Evolutionary conservation across 2,797 vertebrate genomes (phyloP), one percentile per base, ranked within the genome.

Genomic region (Leptodactylus fallax): DNA sequence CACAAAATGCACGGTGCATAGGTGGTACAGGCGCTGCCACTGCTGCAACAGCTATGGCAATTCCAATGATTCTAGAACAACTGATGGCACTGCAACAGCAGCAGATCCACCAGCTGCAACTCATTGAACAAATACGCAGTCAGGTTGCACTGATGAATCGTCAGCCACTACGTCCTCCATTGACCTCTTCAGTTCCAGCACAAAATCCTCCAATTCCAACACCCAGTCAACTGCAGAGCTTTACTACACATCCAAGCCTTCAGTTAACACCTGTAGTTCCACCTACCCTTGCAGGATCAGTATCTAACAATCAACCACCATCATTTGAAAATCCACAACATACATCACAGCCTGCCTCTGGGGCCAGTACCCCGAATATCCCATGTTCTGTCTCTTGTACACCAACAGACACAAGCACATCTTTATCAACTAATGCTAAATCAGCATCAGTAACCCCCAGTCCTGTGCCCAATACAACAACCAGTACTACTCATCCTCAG

Each of bases 51-150:
- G 96, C 97, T 0, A 96, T 97, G 94, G 98, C 98, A 85, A 97
- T 99, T 89, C 98, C 98, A 83, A 96, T 98, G 97, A 99, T 99
- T 90, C 94, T 99, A 90, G 98, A 99, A 92, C 98, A 99, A 94
- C 95, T 99, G 83, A 96, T 99, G 96, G 98, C 98, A n/a, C 93
- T 99, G 79, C 98, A 99, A 93, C 98, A 99, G 93, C 98, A 99
- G 92, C 98, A 99, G 93, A 97, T 99, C 77, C 98, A 98, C 92
- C 98, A 99, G 94, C 96, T 99, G 89, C 98, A 99, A 95, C 95
- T 99, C 74, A 99, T 99, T 1, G 98, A 99, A 93, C 98, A 99
- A 94, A 99, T 99, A 90, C 97, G 97, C 84, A 99, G 96, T 91
- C 98, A 99, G 91, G 98, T 99, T 92, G 97, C 97, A 2, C 94